Conservation (phyloP, 2,888 invertebrate genomes). For the Tenthredo distinguenda region DNA sequence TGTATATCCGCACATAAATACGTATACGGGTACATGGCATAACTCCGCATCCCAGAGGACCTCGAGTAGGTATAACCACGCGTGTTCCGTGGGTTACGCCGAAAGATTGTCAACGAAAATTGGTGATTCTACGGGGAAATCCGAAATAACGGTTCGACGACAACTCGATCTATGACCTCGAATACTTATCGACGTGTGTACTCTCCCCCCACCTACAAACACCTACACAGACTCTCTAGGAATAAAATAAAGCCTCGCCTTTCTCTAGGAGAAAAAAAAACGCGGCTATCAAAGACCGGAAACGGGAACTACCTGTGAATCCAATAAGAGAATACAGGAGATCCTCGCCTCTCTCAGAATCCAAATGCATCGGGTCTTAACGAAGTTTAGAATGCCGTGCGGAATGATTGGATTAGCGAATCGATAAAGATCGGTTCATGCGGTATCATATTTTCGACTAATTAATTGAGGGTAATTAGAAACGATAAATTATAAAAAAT, state of each 20-base stretch:
- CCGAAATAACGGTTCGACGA: slow-evolving; percentile 29
- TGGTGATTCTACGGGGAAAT: slow-evolving; percentile 47
- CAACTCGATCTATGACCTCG: slow-evolving; percentile 21
- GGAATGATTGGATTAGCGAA: background rate
- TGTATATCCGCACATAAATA: background rate
- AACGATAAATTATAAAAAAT: background rate
- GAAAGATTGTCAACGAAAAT: slow-evolving; percentile 42
- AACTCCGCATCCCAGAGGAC: slow-evolving; percentile 34
- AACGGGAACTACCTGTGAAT: background rate
- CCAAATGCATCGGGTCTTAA: background rate
- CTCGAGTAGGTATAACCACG: background rate
- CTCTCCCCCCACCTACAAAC: background rate
- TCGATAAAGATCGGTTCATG: background rate
- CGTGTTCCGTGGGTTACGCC: background rate
- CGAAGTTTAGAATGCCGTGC: background rate
- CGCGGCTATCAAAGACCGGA: background rate
- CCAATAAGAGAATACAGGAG: background rate
- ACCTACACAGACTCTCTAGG: background rate
- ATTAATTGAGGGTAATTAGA: background rate
- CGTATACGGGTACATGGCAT: background rate
- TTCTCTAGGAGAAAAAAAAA: background rate
- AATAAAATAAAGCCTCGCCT: background rate
- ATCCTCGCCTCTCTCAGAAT: background rate
- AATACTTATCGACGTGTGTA: slow-evolving; percentile 7
- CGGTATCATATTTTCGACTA: background rate